A percentile compares a stretch with the other conserved stretches of the same genome.
These are phyloP conservation scores for Camponotus pennsylvanicus DNA, from an alignment of 1,140 invertebrate genomes.

Conservation along the genomic window DNA sequence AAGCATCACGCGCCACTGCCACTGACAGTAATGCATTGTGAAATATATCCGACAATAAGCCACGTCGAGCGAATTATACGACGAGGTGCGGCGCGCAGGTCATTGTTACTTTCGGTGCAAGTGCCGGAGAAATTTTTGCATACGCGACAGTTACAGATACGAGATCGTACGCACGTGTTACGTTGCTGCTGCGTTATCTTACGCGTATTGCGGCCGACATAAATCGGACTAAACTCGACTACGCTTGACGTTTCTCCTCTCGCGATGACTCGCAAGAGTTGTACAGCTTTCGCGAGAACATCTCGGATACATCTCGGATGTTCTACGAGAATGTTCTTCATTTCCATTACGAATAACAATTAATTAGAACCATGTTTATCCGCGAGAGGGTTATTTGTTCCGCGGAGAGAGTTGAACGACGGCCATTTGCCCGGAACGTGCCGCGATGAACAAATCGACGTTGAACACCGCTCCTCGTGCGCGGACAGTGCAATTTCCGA, in stretches of 20 bases:
- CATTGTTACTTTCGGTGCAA: conserved; percentile 54
- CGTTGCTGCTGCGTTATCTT: conserved; percentile 20
- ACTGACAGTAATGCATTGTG: conserved; percentile 59
- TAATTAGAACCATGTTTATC: neutral
- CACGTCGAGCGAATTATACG: conserved; percentile 48
- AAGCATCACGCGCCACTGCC: conserved; percentile 44
- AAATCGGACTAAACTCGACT: neutral
- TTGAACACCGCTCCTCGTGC: conserved; percentile 24
- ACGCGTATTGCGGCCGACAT: conserved; percentile 37
- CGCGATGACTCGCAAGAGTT: conserved; percentile 3
- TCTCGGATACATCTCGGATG: neutral
- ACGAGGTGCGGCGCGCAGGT: conserved; percentile 18
- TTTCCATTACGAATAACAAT: conserved; percentile 17
- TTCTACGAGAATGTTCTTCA: neutral
- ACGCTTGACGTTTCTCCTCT: neutral
- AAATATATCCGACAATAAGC: conserved; percentile 61
- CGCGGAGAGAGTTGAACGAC: conserved; percentile 20
- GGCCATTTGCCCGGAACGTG: conserved; percentile 23
- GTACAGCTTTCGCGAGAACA: neutral
- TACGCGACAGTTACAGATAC: conserved; percentile 21
- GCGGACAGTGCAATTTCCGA: conserved; percentile 50
- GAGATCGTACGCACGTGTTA: neutral
- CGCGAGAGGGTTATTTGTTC: neutral
- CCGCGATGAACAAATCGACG: conserved; percentile 40
- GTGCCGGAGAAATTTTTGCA: conserved; percentile 36